phyloP scores from a whole-genome alignment of 2,797 vertebrate genomes.

The Pseudomugil gertrudae region DNA sequence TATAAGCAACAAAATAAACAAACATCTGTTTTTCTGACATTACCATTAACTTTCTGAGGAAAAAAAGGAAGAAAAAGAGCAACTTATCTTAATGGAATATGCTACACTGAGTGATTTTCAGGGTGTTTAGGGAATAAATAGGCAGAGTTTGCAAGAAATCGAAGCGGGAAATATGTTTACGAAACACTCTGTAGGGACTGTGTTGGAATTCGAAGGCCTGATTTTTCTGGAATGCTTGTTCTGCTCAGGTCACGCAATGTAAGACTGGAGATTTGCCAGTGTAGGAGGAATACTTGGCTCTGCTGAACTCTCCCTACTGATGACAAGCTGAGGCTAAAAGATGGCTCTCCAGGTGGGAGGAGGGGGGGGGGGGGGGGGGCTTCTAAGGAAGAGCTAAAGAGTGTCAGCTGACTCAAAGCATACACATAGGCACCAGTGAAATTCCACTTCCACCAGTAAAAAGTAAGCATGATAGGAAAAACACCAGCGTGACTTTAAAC shows the following conservation, averaged over 20 bases:
- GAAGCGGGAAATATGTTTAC: conserved; percentile 62
- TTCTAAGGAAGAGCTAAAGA: conserved; percentile 30
- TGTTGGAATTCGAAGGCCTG: conserved; percentile 69
- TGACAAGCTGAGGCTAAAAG: conserved; percentile 44
- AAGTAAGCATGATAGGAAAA: conserved; percentile 36
- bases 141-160: conserved; percentile 37
- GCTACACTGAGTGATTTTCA: conserved; percentile 20
- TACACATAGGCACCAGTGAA: conserved; percentile 39
- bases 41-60: conserved; percentile 24
- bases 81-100: conserved; percentile 37
- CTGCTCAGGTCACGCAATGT: conserved; percentile 72
- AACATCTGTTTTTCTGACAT: conserved; percentile 37
- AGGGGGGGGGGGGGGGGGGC: conserved; percentile 23
- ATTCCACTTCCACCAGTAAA: conserved; percentile 42
- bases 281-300: conserved; percentile 62
- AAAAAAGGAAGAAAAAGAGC: conserved; percentile 16
- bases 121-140: conserved; percentile 29
- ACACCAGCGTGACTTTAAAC: conserved; percentile 32
- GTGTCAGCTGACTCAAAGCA: conserved; percentile 56
- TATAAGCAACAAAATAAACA: conserved; percentile 20
- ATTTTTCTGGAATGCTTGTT: conserved; percentile 68
- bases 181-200: conserved; percentile 68
- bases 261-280: conserved; percentile 57
- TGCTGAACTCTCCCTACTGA: conserved; percentile 39
- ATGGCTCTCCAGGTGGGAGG: conserved; percentile 28